These are phyloP conservation scores for Tetrao urogallus DNA, from an alignment of 2,113 vertebrate species.

Conservation along the genomic window DNA sequence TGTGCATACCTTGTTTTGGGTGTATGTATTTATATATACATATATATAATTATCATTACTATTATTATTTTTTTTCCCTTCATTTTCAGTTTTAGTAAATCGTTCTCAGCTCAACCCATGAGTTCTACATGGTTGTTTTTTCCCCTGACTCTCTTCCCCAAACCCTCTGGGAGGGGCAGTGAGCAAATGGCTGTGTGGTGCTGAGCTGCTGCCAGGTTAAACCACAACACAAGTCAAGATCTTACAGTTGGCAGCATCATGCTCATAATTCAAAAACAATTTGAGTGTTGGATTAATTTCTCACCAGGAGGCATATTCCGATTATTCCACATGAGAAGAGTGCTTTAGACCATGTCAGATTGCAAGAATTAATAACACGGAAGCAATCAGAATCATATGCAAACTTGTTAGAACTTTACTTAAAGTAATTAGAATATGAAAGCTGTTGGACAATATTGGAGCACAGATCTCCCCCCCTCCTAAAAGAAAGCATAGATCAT, in stretches of 20 bases:
- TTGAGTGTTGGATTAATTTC: background rate
- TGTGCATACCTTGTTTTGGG: background rate
- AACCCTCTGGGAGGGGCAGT: background rate
- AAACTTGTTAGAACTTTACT: conserved; percentile 72
- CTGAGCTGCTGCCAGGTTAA: background rate
- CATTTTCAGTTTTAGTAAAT: too few relatives aligned
- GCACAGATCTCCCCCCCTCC: background rate
- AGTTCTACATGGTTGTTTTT: background rate
- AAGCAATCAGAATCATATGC: conserved; percentile 33
- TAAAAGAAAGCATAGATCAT: conserved; percentile 12
- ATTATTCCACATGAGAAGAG: background rate
- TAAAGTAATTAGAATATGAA: conserved; percentile 65
- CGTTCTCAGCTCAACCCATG: background rate
- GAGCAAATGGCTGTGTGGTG: background rate
- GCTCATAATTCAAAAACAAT: background rate
- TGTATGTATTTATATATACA: too few relatives aligned
- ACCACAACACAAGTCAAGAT: background rate
- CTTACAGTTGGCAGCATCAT: conserved; percentile 3
- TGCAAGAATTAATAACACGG: conserved; percentile 47
- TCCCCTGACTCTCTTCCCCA: background rate
- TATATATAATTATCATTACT: background rate
- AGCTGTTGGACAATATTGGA: conserved; percentile 44
- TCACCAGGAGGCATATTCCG: background rate
- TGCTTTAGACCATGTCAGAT: background rate
- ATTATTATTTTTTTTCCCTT: background rate